phyloP scores from a whole-genome alignment of 1,140 invertebrate genomes.

The Pogonomyrmex barbatus region DNA sequence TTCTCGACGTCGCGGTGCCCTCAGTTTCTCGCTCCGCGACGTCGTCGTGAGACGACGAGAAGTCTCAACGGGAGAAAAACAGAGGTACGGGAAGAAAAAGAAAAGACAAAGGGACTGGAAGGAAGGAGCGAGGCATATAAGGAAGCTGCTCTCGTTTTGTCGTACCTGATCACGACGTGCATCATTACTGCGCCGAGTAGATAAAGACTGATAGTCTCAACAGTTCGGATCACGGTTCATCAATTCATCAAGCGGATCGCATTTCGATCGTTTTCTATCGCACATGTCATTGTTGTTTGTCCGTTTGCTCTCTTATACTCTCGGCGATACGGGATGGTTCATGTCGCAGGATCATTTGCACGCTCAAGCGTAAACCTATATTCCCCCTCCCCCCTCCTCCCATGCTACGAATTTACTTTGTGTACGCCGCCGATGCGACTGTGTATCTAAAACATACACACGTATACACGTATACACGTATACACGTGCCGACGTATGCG shows the following conservation, averaged over 20 bases:
- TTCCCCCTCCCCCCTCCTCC: neutral
- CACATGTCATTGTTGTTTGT: constrained; percentile 8
- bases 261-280: neutral
- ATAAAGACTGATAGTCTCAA: neutral
- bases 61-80: constrained; percentile 6
- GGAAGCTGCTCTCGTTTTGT: constrained; percentile 26
- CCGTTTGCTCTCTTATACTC: neutral
- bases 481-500: constrained; percentile 47
- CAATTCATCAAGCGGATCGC: neutral
- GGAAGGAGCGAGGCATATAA: neutral
- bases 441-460: constrained; percentile 21
- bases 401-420: constrained; percentile 30
- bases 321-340: neutral
- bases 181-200: neutral
- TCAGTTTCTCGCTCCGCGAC: constrained; percentile 61
- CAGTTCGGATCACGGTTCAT: neutral
- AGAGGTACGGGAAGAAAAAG: neutral
- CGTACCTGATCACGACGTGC: neutral
- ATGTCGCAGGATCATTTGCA: constrained; percentile 19
- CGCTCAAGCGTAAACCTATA: constrained; percentile 28
- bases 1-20: constrained; percentile 61
- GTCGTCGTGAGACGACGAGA: constrained; percentile 39
- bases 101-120: constrained; percentile 4
- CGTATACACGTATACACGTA: constrained; percentile 27
- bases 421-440: neutral